Evolutionary conservation across 37 sponge, comb jelly and placozoan species (phyloP).

Genomic region (Chondrosia reniformis): DNA sequence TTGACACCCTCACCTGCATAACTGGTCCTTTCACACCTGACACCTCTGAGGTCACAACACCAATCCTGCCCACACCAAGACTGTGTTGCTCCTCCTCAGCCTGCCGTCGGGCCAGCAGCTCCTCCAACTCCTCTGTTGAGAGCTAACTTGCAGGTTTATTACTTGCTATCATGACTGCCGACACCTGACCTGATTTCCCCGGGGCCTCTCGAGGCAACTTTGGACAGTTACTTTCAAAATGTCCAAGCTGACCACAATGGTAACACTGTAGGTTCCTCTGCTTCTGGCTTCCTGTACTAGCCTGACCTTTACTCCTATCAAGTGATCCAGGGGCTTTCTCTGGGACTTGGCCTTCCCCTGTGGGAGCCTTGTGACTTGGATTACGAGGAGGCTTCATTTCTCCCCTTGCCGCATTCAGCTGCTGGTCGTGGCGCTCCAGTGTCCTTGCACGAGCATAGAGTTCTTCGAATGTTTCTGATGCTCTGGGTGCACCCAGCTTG

Average conservation of each 20-base stretch:
- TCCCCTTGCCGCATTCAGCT: not conserved
- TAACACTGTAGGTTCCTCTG: not conserved
- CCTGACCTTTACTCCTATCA: no score
- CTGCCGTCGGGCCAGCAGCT: not conserved
- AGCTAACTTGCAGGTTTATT: not conserved
- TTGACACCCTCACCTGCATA: not conserved
- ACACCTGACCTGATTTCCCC: not conserved
- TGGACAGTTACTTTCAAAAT: conserved; percentile 12
- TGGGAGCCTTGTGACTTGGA: not conserved
- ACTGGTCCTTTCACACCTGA: not conserved
- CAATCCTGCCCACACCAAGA: not conserved
- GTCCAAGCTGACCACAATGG: not conserved
- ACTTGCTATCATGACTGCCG: not conserved
- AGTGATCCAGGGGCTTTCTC: no score
- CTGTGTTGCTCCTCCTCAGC: not conserved
- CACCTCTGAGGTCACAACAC: not conserved
- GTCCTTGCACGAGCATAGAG: conserved; percentile 9
- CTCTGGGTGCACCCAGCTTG: conserved; percentile 10
- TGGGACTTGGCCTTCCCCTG: not conserved
- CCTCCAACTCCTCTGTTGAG: not conserved
- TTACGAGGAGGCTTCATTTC: not conserved
- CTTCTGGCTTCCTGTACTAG: not conserved
- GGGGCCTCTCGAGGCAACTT: not conserved
- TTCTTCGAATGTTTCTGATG: not conserved
- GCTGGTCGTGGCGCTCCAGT: conserved; percentile 6